Evolutionary conservation across 2,113 vertebrate genomes (phyloP).

Genomic region (Grus americana): DNA sequence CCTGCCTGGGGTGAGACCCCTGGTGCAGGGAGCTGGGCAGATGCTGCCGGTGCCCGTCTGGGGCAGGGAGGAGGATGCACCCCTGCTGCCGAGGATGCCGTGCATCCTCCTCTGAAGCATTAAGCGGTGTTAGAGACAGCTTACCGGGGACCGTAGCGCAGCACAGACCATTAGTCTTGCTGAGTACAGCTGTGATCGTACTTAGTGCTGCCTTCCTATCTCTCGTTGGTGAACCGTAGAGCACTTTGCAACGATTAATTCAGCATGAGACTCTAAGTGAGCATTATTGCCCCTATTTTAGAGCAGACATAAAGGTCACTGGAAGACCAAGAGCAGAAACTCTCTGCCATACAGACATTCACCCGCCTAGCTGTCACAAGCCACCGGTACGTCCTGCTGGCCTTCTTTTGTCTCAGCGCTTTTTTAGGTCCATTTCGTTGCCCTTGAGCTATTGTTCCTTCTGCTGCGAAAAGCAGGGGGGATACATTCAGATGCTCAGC

Average conservation of each 20-base stretch:
- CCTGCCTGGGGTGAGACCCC: neutral
- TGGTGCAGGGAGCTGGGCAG: neutral
- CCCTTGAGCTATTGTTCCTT: neutral
- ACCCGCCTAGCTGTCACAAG: neutral
- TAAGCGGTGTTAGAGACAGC: neutral
- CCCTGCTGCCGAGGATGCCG: neutral
- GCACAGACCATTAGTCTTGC: neutral
- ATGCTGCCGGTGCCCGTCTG: neutral
- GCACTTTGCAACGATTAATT: conserved; percentile 27
- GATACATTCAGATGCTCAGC: neutral
- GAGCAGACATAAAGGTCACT: neutral
- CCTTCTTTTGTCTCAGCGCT: neutral
- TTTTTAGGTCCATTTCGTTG: neutral
- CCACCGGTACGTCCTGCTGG: fast-evolving
- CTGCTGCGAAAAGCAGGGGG: neutral
- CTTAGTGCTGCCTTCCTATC: neutral
- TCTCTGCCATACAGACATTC: neutral
- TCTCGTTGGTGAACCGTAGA: neutral
- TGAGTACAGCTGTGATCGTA: neutral
- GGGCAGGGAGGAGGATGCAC: neutral
- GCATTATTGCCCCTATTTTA: neutral
- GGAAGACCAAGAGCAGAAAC: neutral
- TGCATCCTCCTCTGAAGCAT: neutral
- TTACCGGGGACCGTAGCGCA: neutral
- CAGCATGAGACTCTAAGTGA: neutral